These are phyloP conservation scores for Merops nubicus DNA, from an alignment of 2,113 vertebrate species.

Conservation along the genomic window DNA sequence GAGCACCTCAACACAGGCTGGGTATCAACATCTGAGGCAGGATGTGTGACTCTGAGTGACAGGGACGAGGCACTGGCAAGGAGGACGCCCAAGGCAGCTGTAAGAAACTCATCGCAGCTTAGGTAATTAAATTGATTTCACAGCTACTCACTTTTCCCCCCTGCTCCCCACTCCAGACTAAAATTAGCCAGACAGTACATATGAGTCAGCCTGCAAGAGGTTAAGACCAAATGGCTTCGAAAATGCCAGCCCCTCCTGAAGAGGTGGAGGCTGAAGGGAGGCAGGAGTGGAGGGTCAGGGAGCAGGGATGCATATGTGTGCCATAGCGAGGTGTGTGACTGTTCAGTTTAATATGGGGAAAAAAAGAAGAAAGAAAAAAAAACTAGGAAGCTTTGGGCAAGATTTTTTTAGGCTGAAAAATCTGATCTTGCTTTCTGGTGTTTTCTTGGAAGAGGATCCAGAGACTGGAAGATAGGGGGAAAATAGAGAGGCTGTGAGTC, in stretches of 20 bases:
- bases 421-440: background rate
- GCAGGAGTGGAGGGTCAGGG: background rate
- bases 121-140: conserved; percentile 68
- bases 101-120: background rate
- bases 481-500: conserved; percentile 9
- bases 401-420: background rate
- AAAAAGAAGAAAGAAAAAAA: background rate
- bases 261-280: background rate
- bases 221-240: background rate
- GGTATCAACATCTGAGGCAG: background rate
- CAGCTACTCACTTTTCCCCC: conserved; percentile 43
- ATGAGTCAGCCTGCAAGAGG: conserved; percentile 55
- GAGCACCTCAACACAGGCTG: background rate
- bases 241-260: conserved; percentile 2
- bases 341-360: accelerated
- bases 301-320: background rate
- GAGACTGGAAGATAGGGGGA: background rate
- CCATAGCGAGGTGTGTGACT: background rate
- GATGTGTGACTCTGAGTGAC: background rate
- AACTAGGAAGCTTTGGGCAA: background rate
- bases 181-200: conserved; percentile 59
- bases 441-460: background rate
- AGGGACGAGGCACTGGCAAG: background rate
- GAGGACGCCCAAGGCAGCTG: background rate
- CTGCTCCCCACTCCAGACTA: conserved; percentile 37